Evolutionary conservation across 92 coral and sea anemone species (phyloP).

Genomic region (Porites evermanni): DNA sequence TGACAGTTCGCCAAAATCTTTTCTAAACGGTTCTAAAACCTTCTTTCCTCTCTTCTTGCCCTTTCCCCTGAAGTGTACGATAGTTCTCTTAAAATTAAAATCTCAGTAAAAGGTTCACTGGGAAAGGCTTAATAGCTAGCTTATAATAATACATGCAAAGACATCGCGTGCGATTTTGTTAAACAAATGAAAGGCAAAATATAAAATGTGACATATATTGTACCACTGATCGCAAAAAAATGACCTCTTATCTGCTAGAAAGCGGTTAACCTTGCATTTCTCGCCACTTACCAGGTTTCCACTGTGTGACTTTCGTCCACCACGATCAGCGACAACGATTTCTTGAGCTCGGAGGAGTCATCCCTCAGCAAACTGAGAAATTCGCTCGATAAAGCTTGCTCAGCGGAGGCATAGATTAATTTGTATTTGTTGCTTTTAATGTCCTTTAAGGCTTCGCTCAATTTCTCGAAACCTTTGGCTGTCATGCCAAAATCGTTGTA

Average conservation of each 20-base stretch:
- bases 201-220: too few relatives aligned
- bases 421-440: too few relatives aligned
- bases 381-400: background rate
- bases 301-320: conserved; percentile 4
- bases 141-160: too few relatives aligned
- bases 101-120: too few relatives aligned
- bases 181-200: too few relatives aligned
- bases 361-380: conserved; percentile 3
- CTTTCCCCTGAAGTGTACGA: background rate
- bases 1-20: conserved; percentile 7
- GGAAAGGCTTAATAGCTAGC: too few relatives aligned
- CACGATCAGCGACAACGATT: background rate
- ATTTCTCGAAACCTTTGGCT: background rate
- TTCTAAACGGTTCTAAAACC: background rate
- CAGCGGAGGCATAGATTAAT: background rate
- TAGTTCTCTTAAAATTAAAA: too few relatives aligned
- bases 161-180: too few relatives aligned
- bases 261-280: too few relatives aligned
- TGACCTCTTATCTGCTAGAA: too few relatives aligned
- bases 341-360: background rate
- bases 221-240: too few relatives aligned
- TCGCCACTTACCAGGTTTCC: background rate
- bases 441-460: too few relatives aligned
- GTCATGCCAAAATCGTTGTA: background rate
- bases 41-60: conserved; percentile 1